Base-by-base conservation (phyloP, 2,888 invertebrate genomes). In the Rotaria magnacalcarata region DNA sequence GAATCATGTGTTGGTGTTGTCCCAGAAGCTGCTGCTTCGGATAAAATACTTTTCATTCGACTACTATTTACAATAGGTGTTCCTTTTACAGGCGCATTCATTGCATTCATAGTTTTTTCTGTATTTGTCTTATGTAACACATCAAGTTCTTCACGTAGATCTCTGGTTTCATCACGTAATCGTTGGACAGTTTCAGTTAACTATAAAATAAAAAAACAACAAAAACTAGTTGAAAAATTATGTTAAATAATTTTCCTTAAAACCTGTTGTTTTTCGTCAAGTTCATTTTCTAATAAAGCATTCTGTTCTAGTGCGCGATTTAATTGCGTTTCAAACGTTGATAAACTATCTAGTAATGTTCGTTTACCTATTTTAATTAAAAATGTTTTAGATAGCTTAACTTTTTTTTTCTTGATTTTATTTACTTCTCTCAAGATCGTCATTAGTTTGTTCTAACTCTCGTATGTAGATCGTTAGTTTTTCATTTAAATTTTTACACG, bases 301-400 rank as follows among this genome's bases (percentile, higher is more conserved):
- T 97, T 98, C 89, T 96, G 93, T 92, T 98, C 98, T 90, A 97
- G 95, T 87, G 96, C 96, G 91, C 94, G 94, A 93, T 97, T 96
- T 89, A 97, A 93, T 92, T 96, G 94, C 87, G 94, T 92, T 92
- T 98, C 96, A 92, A 97, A 95, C 90, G 95, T 96, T 88, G 95
- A 94, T 90, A 97, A 94, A 88, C 96, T 96, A 89, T 95, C 96
- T 90, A 95, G 94, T 90, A 96, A 94, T 88, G 96, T 95, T 91
- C 95, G 95, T 88, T 67, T 52, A 84, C 27, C 41, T 41, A 87
- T 8, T 16, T 8, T 27, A 6, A 47, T 2, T 2, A 34, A 34
- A 34, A 34, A 34, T 34, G 34, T 34, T 34, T 34, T 84, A 14
- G 50, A 50, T 50, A 50, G 50, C 8, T 8, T 11, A 50, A 50